A percentile compares a stretch with the other conserved stretches of the same genome.
Conservation (phyloP, 1,140 invertebrate species). For the Halyomorpha halys region DNA sequence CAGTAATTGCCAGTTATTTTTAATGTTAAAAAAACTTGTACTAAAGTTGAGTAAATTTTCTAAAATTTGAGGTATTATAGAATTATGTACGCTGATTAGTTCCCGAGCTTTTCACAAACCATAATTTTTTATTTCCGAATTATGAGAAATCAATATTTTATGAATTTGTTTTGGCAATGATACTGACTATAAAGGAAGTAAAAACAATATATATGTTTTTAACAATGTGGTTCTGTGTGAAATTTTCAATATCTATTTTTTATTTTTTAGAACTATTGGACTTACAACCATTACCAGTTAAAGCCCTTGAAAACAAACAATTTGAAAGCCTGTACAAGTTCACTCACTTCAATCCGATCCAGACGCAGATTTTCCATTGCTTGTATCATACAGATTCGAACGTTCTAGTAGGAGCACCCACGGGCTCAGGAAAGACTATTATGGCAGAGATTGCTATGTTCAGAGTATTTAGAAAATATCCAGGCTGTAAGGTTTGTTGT, state of each 20-base stretch:
- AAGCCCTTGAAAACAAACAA: slow-evolving; percentile 61
- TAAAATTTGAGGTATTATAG: no score
- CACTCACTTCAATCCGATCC: slow-evolving; percentile 96
- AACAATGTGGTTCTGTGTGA: no score
- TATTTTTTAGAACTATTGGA: slow-evolving; percentile 66
- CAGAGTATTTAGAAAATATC: slow-evolving; percentile 74
- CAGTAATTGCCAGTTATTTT: no score
- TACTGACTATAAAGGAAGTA: no score
- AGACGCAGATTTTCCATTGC: slow-evolving; percentile 96
- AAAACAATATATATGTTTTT: no score
- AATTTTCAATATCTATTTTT: background rate
- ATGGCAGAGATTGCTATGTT: slow-evolving; percentile 97
- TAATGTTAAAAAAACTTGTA: no score
- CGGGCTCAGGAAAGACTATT: slow-evolving; percentile 97
- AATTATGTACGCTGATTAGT: no score
- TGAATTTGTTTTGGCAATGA: no score
- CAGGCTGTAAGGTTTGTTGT: slow-evolving; percentile 60
- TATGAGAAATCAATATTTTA: no score
- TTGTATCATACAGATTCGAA: slow-evolving; percentile 93
- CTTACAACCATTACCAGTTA: slow-evolving; percentile 79
- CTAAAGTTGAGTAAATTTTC: no score
- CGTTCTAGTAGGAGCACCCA: slow-evolving; percentile 91
- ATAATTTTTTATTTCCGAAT: no score
- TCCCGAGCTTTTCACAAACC: no score
- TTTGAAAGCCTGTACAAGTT: slow-evolving; percentile 84